Evolutionary conservation across 2,113 vertebrate species (phyloP).

Genomic region (Brienomyrus brachyistius): DNA sequence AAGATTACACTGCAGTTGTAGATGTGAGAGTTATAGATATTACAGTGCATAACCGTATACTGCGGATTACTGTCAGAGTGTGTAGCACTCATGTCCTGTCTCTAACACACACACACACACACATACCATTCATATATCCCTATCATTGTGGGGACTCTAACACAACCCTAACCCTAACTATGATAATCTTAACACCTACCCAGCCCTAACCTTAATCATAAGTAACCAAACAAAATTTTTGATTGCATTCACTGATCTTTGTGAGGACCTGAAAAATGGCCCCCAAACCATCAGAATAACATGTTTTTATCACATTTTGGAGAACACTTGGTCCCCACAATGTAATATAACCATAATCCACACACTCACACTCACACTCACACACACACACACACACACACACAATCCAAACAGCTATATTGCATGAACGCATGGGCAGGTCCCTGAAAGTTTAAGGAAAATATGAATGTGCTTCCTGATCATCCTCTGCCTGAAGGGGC

Average conservation of each 20-base stretch:
- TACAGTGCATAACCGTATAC: not conserved
- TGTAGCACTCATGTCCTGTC: not conserved
- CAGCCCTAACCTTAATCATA: no score
- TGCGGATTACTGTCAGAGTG: not conserved
- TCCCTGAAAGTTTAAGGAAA: not conserved
- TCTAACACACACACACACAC: not conserved
- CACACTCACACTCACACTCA: not conserved
- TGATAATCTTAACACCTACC: no score
- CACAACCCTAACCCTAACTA: not conserved
- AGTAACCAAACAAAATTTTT: no score
- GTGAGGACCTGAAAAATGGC: not conserved
- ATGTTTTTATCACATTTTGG: no score
- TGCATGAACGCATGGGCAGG: not conserved
- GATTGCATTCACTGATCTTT: not conserved
- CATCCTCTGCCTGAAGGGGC: not conserved
- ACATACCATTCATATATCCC: no score
- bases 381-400: not conserved
- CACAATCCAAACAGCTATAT: not conserved
- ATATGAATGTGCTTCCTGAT: not conserved
- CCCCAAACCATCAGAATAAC: no score
- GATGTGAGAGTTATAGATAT: not conserved
- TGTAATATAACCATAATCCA: not conserved
- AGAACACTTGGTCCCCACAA: no score
- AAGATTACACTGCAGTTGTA: not conserved
- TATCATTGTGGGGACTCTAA: not conserved